Evolutionary conservation across 1,140 invertebrate species (phyloP), one percentile per base, ranked within the genome.

Genomic region (Cataglyphis hispanica): DNA sequence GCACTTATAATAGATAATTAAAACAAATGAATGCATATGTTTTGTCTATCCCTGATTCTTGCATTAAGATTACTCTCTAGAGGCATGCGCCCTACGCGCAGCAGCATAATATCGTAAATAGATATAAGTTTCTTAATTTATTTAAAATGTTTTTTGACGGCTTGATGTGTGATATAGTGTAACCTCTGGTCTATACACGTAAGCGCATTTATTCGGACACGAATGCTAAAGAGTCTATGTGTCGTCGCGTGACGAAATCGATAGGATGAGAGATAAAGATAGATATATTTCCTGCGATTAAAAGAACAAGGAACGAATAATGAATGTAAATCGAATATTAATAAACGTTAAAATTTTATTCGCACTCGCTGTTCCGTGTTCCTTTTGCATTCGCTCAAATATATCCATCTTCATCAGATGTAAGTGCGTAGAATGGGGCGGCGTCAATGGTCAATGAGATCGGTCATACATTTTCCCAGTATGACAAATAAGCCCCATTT

Each of bases 371-470:
- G 11, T 64, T 77, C 19, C 1, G 5, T 25, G 19, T 78, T 66
- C 43, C 7, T 6, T 37, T 16, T 67, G 67, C 22, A 22, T 40
- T 66, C 27, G 22, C 5, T 80, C 27, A 16, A 8, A 31, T 69
- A 80, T 80, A 80, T 69, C 63, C 31, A 80, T 1, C 43, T 78
- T 50, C 10, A 85, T 86, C 78, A 90, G 91, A 93, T 88, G 93
- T 92, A 93, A 93, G 90, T 92, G 77, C 86, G 83, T 69, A 88
- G 87, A 87, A 86, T 72, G 90, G 92, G 92, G 93, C 91, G 86
- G 90, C 93, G 86, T 93, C 91, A 95, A 91, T 92, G 92, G 92
- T 94, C 92, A 94, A 93, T 94, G 94, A 95, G 94, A 95, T 95
- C 94, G 91, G 91, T 94, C 94, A 91, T 93, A 94, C 93, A 50